phyloP scores from a whole-genome alignment of 2,888 invertebrate species.

The Phortica okadai region DNA sequence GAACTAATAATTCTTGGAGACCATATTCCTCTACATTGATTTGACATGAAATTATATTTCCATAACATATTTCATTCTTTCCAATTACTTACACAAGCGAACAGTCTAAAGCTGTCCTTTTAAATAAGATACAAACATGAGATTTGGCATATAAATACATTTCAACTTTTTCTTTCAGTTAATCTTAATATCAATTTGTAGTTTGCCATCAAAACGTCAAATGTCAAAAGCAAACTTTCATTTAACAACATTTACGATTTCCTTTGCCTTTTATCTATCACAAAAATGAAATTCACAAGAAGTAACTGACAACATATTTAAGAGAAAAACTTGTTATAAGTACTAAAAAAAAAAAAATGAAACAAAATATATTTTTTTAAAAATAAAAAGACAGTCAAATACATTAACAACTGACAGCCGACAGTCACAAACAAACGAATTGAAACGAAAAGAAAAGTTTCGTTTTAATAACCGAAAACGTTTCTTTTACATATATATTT shows the following conservation, averaged over 20 bases:
- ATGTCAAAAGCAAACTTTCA: conserved; percentile 18
- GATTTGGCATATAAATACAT: neutral
- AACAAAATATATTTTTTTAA: neutral
- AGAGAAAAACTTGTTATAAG: conserved; percentile 38
- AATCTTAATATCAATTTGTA: neutral
- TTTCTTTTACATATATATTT: neutral
- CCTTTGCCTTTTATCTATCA: conserved; percentile 41
- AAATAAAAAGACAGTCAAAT: conserved; percentile 33
- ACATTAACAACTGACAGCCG: conserved; percentile 24
- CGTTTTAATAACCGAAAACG: conserved; percentile 42
- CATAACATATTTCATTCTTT: too few species aligned
- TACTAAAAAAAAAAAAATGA: neutral
- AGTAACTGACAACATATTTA: conserved; percentile 39
- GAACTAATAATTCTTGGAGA: too few species aligned
- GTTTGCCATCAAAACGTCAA: conserved; percentile 6
- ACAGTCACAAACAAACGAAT: conserved; percentile 35
- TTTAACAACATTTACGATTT: conserved; percentile 29
- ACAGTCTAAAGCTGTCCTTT: too few species aligned
- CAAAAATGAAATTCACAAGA: neutral
- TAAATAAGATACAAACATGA: too few species aligned
- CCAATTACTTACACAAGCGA: too few species aligned
- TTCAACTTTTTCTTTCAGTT: neutral
- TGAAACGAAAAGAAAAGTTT: conserved; percentile 40
- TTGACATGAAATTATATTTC: too few species aligned
- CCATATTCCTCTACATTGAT: too few species aligned